Percentiles rank a stretch among this genome's conserved stretches.
These are phyloP conservation scores for Cherax destructor DNA, from an alignment of 1,140 invertebrate species.

Conservation along the genomic window DNA sequence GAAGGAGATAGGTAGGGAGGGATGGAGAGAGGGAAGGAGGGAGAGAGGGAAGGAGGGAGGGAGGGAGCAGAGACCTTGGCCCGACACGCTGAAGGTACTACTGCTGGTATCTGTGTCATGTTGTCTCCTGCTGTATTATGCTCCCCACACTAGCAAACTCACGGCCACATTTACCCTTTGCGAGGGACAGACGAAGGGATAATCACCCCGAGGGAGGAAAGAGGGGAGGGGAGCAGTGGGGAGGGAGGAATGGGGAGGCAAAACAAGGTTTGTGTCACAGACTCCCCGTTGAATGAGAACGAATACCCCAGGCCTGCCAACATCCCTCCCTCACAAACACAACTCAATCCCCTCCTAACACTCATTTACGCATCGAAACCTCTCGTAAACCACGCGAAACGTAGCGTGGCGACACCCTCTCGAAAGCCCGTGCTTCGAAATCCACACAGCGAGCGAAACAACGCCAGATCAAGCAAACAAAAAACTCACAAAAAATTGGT, in stretches of 20 bases:
- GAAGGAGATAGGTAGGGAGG: background rate
- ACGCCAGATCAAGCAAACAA: constrained; percentile 14
- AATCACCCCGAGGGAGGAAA: background rate
- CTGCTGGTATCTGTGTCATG: constrained; percentile 60
- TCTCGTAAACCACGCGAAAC: background rate
- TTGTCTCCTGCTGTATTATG: constrained; percentile 11
- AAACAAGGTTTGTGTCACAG: constrained; percentile 42
- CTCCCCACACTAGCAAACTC: background rate
- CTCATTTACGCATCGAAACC: background rate
- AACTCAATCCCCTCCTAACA: background rate
- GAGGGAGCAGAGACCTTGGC: constrained; percentile 47
- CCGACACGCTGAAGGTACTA: constrained; percentile 8
- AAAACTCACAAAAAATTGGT: constrained; percentile 51
- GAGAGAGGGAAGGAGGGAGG: background rate
- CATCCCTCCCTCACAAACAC: constrained; percentile 2
- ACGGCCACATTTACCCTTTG: too few species aligned
- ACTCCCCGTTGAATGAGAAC: constrained; percentile 51
- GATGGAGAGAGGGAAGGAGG: background rate
- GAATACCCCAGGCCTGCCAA: constrained; percentile 52
- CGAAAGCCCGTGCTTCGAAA: background rate
- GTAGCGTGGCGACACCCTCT: background rate
- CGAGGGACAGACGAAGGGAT: background rate
- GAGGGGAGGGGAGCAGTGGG: too few species aligned
- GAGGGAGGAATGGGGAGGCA: background rate
- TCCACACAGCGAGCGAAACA: background rate